Evolutionary conservation across 1,140 invertebrate species (phyloP), one percentile per base, ranked within the genome.

Genomic region (Drosophila tsacasi): DNA sequence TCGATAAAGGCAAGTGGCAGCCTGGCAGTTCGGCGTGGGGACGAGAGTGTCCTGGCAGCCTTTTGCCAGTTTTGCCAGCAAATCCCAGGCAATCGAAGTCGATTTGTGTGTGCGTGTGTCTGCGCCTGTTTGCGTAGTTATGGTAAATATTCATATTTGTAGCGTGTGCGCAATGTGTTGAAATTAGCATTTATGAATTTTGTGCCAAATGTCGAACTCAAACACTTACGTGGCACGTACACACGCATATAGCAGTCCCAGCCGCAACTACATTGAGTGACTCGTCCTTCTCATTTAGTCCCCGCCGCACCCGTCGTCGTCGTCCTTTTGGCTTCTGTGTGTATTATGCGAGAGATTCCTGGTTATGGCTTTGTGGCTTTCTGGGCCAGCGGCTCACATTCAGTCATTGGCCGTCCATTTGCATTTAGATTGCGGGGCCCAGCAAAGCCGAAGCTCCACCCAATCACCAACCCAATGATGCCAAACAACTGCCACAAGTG

Each of bases 141-240:
- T 90, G 85, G 85, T 90, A 90, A 90, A 90, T 90, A 90, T 90
- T 90, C 85, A 90, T 90, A 90, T 90, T 90, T 90, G 85, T 90
- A 90, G 87, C 85, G 85, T 85, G 79, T 90, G 85, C 85, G 87
- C 85, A 90, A 90, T 90, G 85, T 90, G 85, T 90, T 90, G 85
- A 90, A 90, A 90, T 90, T 90, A 90, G 85, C 85, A 90, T 90
- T 90, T 90, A 90, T 90, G 85, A 90, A 90, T 90, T 90, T 90
- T 84, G 78, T 91, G 76, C 81, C 85, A 90, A 90, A 90, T 85
- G 82, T 82, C 72, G 76, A 79, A 81, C 78, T 72, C 58, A 69
- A 64, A 76, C 77, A 67, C 57, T 60, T 60, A 61, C 83, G 64
- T 60, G 63, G 54, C 81, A 75, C 66, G 73, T 66, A 72, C 69